A percentile compares a stretch with the other conserved stretches of the same genome.
Evolutionary conservation across 2,797 vertebrate genomes (phyloP).

Genomic region (Pangasius sanitwongsei): DNA sequence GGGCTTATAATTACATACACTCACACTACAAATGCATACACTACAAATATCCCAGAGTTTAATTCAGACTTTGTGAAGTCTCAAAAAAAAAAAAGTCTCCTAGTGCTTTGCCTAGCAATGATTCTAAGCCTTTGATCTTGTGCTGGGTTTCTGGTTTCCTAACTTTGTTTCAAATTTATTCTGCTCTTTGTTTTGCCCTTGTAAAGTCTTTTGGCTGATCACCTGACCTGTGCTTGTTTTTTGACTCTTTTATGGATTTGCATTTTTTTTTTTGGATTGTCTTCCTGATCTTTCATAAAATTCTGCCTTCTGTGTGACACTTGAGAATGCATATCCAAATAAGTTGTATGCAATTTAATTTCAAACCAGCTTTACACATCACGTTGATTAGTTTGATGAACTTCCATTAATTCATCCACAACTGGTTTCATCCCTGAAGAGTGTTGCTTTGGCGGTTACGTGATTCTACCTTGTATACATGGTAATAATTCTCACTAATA

Average conservation of each 20-base stretch:
- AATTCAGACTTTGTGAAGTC: background rate
- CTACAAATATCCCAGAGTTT: background rate
- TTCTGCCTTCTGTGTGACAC: background rate
- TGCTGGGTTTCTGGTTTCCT: background rate
- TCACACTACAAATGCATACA: background rate
- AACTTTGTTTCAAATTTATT: background rate
- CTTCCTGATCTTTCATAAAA: background rate
- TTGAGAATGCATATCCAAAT: constrained; percentile 69
- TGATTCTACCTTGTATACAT: constrained; percentile 62
- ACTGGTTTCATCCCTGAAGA: constrained; percentile 62
- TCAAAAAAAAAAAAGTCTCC: background rate
- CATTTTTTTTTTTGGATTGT: background rate
- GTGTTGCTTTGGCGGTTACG: constrained; percentile 57
- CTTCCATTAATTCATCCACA: constrained; percentile 75
- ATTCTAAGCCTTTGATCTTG: background rate
- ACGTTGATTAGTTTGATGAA: constrained; percentile 75
- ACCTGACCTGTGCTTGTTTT: background rate
- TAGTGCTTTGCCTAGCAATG: background rate
- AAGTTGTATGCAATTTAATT: constrained; percentile 84
- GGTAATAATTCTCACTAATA: constrained; percentile 63
- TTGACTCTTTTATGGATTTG: background rate
- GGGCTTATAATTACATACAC: background rate
- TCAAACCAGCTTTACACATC: constrained; percentile 77
- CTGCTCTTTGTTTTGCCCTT: background rate
- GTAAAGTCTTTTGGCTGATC: background rate